Base-by-base conservation (phyloP, 2,888 invertebrate species). In the Eustalomyia histrio region DNA sequence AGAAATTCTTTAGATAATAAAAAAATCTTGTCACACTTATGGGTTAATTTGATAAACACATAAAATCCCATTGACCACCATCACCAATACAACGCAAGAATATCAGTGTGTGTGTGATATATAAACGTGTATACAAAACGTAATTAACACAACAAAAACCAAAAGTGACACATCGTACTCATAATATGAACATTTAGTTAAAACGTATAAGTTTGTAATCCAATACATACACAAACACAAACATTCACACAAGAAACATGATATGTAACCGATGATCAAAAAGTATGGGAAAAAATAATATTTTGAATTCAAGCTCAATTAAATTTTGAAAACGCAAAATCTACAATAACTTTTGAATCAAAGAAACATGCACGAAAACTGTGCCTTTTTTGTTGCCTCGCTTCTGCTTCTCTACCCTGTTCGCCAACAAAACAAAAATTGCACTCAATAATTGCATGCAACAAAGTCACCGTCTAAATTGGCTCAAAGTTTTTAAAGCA, bases 111-210 rank as follows among this genome's bases (percentile, higher is more conserved):
- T 14, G 3, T n/a, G n/a, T n/a, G 43, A n/a, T 6, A n/a, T 47
- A n/a, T 47, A 47, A n/a, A n/a, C n/a, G 6, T 47, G 14, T n/a
- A 47, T 14, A 47, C 52, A n/a, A 63, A 64, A 29, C 21, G 63
- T 69, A 79, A 69, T 74, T 69, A 74, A 64, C 74, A 79, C 58
- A 74, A 55, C 74, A 60, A 65, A 71, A 55, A 18, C 33, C 35
- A 21, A 47, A 69, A 61, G 47, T 60, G 35, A 65, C 43, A 79
- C 47, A 71, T 53, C 64, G 57, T 71, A 71, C 57, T 63, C 24
- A 29, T 14, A 71, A 71, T 10, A 58, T 52, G 53, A 58, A 71
- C 60, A 58, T 35, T n/a, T 53, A 55, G 17, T 17, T 35, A 1
- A 1, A 7, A 12, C 4, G n/a, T 53, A 33, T 21, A 24, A n/a